Evolutionary conservation across 1,140 invertebrate species (phyloP), one percentile per base, ranked within the genome.

Genomic region (Ceratitis capitata): DNA sequence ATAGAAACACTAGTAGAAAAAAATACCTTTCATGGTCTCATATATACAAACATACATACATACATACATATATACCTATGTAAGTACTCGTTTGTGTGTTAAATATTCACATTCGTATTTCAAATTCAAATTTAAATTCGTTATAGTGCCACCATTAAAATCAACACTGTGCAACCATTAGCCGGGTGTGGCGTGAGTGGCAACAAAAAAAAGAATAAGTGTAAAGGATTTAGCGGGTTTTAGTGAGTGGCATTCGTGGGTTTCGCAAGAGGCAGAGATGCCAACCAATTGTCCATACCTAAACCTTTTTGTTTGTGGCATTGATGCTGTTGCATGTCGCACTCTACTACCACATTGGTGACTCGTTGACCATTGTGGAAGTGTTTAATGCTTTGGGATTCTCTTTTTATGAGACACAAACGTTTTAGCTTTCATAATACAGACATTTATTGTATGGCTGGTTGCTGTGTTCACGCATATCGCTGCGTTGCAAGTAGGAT

Each of bases 401-500:
- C n/a, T n/a, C n/a, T n/a, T n/a, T n/a, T n/a, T n/a, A n/a, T n/a
- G n/a, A 42, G n/a, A 78, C 10, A 19, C 69, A 14, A 45, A 14
- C 45, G 69, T 47, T 78, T 35, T 26, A 39, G 39, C n/a, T 9
- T 26, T n/a, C 69, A 78, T 78, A 47, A 78, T 78, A 26, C 45
- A 78, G 69, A 78, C 69, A 78, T 42, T 78, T 78, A 78, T 39
- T 45, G n/a, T n/a, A n/a, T n/a, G n/a, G n/a, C n/a, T n/a, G n/a
- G n/a, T n/a, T n/a, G n/a, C n/a, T n/a, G n/a, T n/a, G n/a, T n/a
- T n/a, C n/a, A n/a, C n/a, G n/a, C n/a, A n/a, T n/a, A n/a, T n/a
- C n/a, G n/a, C n/a, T n/a, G n/a, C n/a, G n/a, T n/a, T n/a, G n/a
- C n/a, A n/a, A n/a, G n/a, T n/a, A n/a, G n/a, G n/a, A n/a, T n/a